Base-by-base conservation (phyloP, 53 echinoderm and acorn worm species). In the Zoroaster sp. region DNA sequence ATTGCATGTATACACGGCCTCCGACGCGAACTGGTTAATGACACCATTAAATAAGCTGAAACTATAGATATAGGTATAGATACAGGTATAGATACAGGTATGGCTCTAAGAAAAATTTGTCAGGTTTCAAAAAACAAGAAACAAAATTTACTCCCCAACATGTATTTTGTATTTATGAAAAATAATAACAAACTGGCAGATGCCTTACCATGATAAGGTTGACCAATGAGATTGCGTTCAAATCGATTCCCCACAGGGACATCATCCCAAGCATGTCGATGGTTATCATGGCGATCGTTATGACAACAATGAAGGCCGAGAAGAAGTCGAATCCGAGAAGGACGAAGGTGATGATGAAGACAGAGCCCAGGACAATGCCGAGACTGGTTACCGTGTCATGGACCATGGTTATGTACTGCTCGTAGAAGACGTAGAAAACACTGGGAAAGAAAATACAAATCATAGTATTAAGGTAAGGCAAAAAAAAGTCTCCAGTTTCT, bases 121-220 rank as follows among this genome's bases (percentile, higher is more conserved):
- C n/a, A n/a, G n/a, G n/a, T n/a, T n/a, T n/a, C n/a, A n/a, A n/a
- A n/a, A n/a, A n/a, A n/a, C n/a, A n/a, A n/a, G n/a, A n/a, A n/a
- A n/a, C n/a, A n/a, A n/a, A n/a, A n/a, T n/a, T n/a, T n/a, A n/a
- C n/a, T n/a, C n/a, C n/a, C n/a, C n/a, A n/a, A n/a, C n/a, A n/a
- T n/a, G n/a, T n/a, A n/a, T n/a, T n/a, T n/a, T n/a, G n/a, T n/a
- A n/a, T n/a, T n/a, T n/a, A n/a, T n/a, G n/a, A n/a, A n/a, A n/a
- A n/a, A n/a, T n/a, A n/a, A n/a, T n/a, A n/a, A n/a, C n/a, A n/a
- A n/a, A n/a, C n/a, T n/a, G n/a, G n/a, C n/a, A n/a, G n/a, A n/a
- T n/a, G n/a, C n/a, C 94, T 93, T 35, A 97, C 97, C 97, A 97
- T 97, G 25, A 95, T 91, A 10, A 97, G 94, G 81, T 97, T 97